phyloP scores from a whole-genome alignment of 2,888 invertebrate genomes.

The Scaptodrosophila latifasciaeformis region DNA sequence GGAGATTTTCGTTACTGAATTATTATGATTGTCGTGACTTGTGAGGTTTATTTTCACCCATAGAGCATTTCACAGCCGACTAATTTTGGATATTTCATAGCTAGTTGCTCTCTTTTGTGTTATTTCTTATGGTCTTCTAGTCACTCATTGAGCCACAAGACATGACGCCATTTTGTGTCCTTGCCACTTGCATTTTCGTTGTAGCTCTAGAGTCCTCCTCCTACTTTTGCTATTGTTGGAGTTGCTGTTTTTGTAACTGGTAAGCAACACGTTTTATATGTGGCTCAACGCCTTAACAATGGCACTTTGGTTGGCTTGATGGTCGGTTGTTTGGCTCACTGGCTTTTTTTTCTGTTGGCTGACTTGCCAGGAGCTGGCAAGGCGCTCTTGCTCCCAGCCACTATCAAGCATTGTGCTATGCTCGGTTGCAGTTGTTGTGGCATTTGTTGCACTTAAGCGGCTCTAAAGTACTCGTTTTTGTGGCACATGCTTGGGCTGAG shows the following conservation, averaged over 20 bases:
- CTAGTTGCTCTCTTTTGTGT: not conserved
- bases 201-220: too few relatives aligned
- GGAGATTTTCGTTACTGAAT: too few relatives aligned
- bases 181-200: slow-evolving; percentile 33
- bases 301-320: slow-evolving; percentile 43
- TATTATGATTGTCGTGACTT: too few relatives aligned
- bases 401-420: not conserved
- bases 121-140: too few relatives aligned
- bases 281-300: slow-evolving; percentile 53
- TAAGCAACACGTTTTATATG: slow-evolving; percentile 48
- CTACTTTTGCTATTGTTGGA: not conserved
- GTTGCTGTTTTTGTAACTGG: slow-evolving; percentile 17
- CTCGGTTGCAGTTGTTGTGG: slow-evolving; percentile 30
- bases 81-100: too few relatives aligned
- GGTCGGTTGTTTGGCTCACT: slow-evolving; percentile 22
- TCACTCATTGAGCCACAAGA: too few relatives aligned
- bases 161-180: slow-evolving; percentile 41
- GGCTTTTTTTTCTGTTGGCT: not conserved
- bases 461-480: slow-evolving; percentile 32
- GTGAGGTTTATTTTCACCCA: too few relatives aligned
- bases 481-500: slow-evolving; percentile 10
- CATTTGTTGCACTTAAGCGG: slow-evolving; percentile 49
- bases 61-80: too few relatives aligned
- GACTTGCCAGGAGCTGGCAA: not conserved
- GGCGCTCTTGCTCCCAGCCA: slow-evolving; percentile 22